Evolutionary conservation across 2,113 vertebrate species (phyloP).

Genomic region (Geococcyx californianus): DNA sequence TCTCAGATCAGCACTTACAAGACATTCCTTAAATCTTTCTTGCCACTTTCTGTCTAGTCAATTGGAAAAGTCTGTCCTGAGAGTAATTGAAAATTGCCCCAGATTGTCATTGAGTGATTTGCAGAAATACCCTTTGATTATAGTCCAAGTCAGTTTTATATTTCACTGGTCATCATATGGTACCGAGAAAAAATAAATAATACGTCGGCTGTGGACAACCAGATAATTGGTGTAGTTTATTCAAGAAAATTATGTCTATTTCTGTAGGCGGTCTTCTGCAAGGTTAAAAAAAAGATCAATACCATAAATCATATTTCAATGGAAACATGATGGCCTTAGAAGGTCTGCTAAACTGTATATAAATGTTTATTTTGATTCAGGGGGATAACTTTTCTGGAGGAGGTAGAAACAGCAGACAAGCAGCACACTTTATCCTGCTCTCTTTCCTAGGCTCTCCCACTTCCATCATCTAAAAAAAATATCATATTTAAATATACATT

Average conservation of each 20-base stretch:
- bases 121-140: constrained; percentile 64
- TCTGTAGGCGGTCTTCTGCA: constrained; percentile 45
- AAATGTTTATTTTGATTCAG: constrained; percentile 55
- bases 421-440: neutral
- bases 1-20: constrained; percentile 48
- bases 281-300: constrained; percentile 63
- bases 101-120: constrained; percentile 65
- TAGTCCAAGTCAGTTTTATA: constrained; percentile 37
- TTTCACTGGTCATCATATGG: constrained; percentile 25
- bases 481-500: neutral
- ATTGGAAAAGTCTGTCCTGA: constrained; percentile 60
- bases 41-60: constrained; percentile 55
- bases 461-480: neutral
- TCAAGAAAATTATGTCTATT: constrained; percentile 50
- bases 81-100: constrained; percentile 63
- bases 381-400: neutral
- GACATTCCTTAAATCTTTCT: constrained; percentile 60
- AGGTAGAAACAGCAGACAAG: neutral
- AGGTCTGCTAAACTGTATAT: constrained; percentile 6
- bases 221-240: constrained; percentile 65
- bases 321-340: constrained; percentile 50
- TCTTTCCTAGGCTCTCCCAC: neutral
- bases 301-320: constrained; percentile 46
- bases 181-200: constrained; percentile 50
- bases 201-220: constrained; percentile 24